These are phyloP conservation scores for Rhagoletis zephyria DNA, from an alignment of 1,140 invertebrate species.

Conservation along the genomic window DNA sequence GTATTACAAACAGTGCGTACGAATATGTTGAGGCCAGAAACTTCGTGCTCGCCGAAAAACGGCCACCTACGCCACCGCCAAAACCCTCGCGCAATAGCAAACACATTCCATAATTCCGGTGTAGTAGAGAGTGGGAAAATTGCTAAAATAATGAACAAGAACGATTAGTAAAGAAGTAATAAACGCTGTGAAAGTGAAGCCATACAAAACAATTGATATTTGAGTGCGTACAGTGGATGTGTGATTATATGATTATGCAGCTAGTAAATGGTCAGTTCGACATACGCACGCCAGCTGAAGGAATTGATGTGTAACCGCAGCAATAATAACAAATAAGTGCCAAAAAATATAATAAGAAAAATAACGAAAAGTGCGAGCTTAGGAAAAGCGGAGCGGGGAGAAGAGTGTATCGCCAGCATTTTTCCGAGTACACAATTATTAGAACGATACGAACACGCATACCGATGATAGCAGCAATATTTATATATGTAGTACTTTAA, in stretches of 20 bases:
- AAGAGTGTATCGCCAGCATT: background rate
- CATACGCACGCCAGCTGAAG: background rate
- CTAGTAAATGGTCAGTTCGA: background rate
- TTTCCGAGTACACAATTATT: background rate
- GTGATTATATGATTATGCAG: background rate
- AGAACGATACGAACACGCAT: background rate
- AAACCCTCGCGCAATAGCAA: slow-evolving; percentile 76
- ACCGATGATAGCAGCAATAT: slow-evolving; percentile 29
- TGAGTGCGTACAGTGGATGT: background rate
- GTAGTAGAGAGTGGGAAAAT: background rate
- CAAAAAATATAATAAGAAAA: slow-evolving; percentile 37
- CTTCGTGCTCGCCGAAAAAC: slow-evolving; percentile 66
- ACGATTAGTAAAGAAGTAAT: background rate
- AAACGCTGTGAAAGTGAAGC: slow-evolving; percentile 36
- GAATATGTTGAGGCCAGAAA: slow-evolving; percentile 72
- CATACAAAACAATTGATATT: slow-evolving; percentile 24
- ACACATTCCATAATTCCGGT: slow-evolving; percentile 69
- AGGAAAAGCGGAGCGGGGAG: background rate
- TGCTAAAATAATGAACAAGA: background rate
- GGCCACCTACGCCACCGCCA: slow-evolving; percentile 77
- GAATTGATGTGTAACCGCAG: slow-evolving; percentile 26
- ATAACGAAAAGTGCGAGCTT: background rate
- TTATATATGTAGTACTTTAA: background rate
- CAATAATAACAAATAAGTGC: slow-evolving; percentile 25
- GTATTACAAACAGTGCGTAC: slow-evolving; percentile 69